Evolutionary conservation across 1,140 invertebrate genomes (phyloP).

Genomic region (Chlorops oryzae): DNA sequence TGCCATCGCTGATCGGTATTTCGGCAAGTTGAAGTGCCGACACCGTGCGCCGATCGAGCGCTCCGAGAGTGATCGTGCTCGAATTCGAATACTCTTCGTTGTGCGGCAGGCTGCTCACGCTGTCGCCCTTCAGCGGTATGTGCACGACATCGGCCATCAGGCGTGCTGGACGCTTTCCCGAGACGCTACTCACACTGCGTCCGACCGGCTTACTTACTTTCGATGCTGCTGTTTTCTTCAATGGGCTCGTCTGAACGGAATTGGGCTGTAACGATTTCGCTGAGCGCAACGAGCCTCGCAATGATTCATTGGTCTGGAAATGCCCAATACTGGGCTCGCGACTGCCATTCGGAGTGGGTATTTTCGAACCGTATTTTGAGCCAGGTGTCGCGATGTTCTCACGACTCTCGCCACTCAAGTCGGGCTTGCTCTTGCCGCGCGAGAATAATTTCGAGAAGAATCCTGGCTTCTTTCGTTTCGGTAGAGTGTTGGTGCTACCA

Average conservation of each 20-base stretch:
- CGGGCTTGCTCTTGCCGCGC: constrained; percentile 48
- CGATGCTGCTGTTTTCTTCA: constrained; percentile 17
- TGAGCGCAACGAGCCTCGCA: constrained; percentile 34
- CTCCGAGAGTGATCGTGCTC: constrained; percentile 39
- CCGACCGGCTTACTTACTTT: constrained; percentile 49
- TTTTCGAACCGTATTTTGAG: constrained; percentile 18
- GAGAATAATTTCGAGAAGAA: constrained; percentile 64
- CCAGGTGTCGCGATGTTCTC: constrained; percentile 17
- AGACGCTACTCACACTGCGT: constrained; percentile 54
- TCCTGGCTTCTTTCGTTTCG: constrained; percentile 56
- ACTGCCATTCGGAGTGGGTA: constrained; percentile 19
- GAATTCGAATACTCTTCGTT: constrained; percentile 39
- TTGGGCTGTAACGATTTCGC: constrained; percentile 22
- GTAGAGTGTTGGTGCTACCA: constrained; percentile 47
- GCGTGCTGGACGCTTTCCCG: constrained; percentile 49
- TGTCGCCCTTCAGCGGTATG: constrained; percentile 57
- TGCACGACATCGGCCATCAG: constrained; percentile 52
- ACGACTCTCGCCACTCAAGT: constrained; percentile 22
- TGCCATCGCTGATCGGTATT: constrained; percentile 42
- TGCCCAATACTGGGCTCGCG: constrained; percentile 34
- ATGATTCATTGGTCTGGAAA: constrained; percentile 29
- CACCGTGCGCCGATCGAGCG: constrained; percentile 39
- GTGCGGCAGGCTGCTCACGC: constrained; percentile 31
- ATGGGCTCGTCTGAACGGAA: constrained; percentile 17
- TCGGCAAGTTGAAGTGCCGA: constrained; percentile 45